phyloP scores from a whole-genome alignment of 2,888 invertebrate species.

The Epinotia ramella region DNA sequence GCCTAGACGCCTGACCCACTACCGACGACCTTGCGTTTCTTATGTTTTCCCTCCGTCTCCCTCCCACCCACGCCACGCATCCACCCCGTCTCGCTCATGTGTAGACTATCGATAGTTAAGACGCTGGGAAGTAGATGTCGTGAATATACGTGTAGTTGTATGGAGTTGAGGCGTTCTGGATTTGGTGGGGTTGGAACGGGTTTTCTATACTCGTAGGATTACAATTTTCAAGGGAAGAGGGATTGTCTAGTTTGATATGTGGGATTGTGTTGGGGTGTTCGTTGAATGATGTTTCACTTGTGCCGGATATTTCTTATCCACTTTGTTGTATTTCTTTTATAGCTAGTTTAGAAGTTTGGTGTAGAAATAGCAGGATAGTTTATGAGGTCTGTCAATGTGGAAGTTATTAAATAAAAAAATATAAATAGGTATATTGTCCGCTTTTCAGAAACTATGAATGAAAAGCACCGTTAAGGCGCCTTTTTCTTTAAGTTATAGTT shows the following conservation, averaged over 20 bases:
- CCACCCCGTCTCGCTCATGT: slow-evolving; percentile 60
- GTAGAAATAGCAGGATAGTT: too few species aligned
- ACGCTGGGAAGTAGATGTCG: slow-evolving; percentile 49
- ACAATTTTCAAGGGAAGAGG: slow-evolving; percentile 22
- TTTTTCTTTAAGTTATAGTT: too few species aligned
- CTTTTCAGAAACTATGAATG: too few species aligned
- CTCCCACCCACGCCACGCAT: slow-evolving; percentile 55
- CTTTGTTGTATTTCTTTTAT: neutral
- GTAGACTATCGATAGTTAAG: slow-evolving; percentile 76
- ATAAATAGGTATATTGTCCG: too few species aligned
- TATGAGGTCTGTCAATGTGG: too few species aligned
- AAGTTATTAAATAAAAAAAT: too few species aligned
- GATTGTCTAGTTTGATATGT: slow-evolving; percentile 44
- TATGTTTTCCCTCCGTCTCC: slow-evolving; percentile 76
- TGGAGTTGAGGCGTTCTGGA: slow-evolving; percentile 28
- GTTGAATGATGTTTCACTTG: neutral
- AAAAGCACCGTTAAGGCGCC: too few species aligned
- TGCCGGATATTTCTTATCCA: neutral
- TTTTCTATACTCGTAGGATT: slow-evolving; percentile 47
- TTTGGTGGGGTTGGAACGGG: slow-evolving; percentile 37
- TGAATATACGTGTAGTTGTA: slow-evolving; percentile 30
- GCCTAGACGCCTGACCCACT: slow-evolving; percentile 84
- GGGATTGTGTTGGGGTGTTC: slow-evolving; percentile 8
- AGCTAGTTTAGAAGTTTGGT: neutral
- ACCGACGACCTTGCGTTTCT: slow-evolving; percentile 82